Evolutionary conservation across 1,140 invertebrate species (phyloP), one percentile per base, ranked within the genome.

Genomic region (Papilio polytes): DNA sequence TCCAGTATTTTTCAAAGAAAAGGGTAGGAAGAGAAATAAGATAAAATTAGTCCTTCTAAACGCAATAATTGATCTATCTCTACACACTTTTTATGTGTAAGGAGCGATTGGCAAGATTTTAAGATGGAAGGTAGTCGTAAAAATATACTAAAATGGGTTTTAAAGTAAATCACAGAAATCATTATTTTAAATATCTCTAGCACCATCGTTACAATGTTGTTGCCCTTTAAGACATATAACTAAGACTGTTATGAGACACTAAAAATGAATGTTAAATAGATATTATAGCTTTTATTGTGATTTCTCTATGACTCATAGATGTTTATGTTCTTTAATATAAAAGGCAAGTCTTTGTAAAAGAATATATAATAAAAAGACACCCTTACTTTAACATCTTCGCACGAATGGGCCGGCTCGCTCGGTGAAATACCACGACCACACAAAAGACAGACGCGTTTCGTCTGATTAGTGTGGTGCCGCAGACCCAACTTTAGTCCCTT

Each of bases 111-210:
- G 63, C 13, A 15, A 3, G 63, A 66, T 66, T 31, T 31, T 66
- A 66, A 66, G 22, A 59, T 59, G 56, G 13, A 63, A 3, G 20
- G 3, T 2, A 66, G 0, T 66, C 63, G 63, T 66, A 66, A 66
- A 66, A 31, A 66, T 26, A 31, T 66, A 66, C 26, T 66, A 66
- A 66, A 66, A 66, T 66, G 12, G 26, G 63, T 31, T 31, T 26
- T 12, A 26, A 66, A 66, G 63, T 66, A 66, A 31, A 66, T 66
- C 26, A 22, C 13, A 66, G 22, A 26, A 31, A 66, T 66, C 12
- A 15, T 66, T 66, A 15, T 66, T 66, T 66, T 31, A 66, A 26
- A 66, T 66, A 66, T 66, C 26, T 63, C n/a, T 63, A 66, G 9
- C 59, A 31, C 26, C 26, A 13, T 66, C 12, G 63, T 66, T 66